Evolutionary conservation across 2,797 vertebrate species (phyloP).

Genomic region (Tokudaia tokunoshimensis): DNA sequence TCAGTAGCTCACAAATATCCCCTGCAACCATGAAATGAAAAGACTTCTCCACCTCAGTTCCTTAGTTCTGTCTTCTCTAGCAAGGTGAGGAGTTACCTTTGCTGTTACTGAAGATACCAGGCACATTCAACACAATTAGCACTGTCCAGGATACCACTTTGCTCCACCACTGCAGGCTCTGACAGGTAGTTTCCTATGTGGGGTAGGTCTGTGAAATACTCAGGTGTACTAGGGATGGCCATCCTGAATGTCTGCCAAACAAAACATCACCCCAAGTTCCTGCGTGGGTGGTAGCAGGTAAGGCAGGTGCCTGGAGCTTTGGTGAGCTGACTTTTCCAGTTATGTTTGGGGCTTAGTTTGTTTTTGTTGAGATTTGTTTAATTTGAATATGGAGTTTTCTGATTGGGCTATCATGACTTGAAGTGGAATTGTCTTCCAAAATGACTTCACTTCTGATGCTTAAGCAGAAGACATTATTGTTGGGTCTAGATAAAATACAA

Average conservation of each 20-base stretch:
- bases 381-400: constrained; percentile 62
- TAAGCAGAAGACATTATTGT: neutral
- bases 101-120: neutral
- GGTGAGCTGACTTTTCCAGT: neutral
- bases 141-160: neutral
- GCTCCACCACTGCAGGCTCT: neutral
- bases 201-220: neutral
- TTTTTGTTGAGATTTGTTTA: constrained; percentile 73
- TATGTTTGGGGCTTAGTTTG: constrained; percentile 41
- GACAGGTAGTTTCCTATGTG: neutral
- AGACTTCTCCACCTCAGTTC: neutral
- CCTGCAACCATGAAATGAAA: constrained; percentile 25
- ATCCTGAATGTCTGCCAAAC: constrained; percentile 62
- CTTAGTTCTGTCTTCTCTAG: neutral
- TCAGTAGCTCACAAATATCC: neutral
- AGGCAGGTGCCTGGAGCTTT: constrained; percentile 39
- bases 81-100: neutral
- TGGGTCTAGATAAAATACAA: neutral
- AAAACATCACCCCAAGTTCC: constrained; percentile 53
- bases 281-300: neutral
- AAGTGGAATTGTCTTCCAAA: constrained; percentile 40
- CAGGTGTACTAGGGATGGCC: neutral
- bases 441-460: constrained; percentile 50
- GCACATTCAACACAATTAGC: neutral
- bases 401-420: neutral